Base-by-base conservation (phyloP, 2,113 vertebrate genomes). In the Hypocryptadius cinnamomeus region DNA sequence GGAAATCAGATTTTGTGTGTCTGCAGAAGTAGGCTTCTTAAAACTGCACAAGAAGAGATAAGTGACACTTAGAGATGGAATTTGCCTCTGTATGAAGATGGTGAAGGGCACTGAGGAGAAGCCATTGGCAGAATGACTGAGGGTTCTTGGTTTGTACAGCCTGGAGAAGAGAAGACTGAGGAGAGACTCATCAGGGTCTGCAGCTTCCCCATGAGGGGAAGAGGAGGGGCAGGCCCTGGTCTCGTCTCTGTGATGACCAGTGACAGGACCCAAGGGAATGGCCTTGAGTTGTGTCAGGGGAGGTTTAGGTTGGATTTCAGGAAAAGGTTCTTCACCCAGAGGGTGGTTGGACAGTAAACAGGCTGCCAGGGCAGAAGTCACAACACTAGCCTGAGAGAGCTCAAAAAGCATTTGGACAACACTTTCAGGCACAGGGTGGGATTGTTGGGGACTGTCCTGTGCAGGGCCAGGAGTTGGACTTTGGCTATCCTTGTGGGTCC, bases 291-390 rank as follows among this genome's bases (percentile, higher is more conserved):
- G 16, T 9, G 15, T 59, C 51, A 33, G 15, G 16, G 7, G 6
- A 59, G 13, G 13, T 44, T 65, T 39, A 28, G 68, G 33, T 1
- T 45, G 51, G 31, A 13, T 33, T 11, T 59, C 8, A 50, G 23
- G 45, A 15, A 57, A 65, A 59, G 3, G 2, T 8, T 59, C 44
- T 37, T 65, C 33, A 2, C 10, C 44, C 37, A 51, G 23, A 66
- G 13, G 4, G 10, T 30, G 23, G 0, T 0, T 73, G 33, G 33
- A 10, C 33, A 17, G 44, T 51, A 15, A 24, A 24, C 18, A 44
- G 22, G 19, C 21, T 56, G 44, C 31, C 68, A 33, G 27, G 37
- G 18, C 27, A 65, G 18, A 6, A 25, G 18, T 15, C 59, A 44
- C 37, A 27, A 0, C 22, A 6, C 10, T 30, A 72, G 17, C 14